Percentiles rank a stretch among this genome's conserved stretches.
Evolutionary conservation across 2,888 invertebrate genomes (phyloP).

Genomic region (Conomelus anceps): DNA sequence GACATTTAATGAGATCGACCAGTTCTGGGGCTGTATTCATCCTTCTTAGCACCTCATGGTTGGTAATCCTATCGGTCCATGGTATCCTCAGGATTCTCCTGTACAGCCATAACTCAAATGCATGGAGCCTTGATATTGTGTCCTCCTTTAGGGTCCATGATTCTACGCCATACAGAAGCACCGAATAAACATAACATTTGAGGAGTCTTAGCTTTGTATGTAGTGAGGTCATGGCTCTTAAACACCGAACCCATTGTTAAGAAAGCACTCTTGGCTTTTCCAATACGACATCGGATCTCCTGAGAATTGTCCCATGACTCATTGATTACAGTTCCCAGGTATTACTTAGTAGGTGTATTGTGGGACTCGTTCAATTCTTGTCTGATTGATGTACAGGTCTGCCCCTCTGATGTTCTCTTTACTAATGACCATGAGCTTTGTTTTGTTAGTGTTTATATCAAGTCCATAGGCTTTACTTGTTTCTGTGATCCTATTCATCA

Average conservation of each 20-base stretch:
- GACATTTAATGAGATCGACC: neutral
- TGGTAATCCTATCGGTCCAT: too few species aligned
- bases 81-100: too few species aligned
- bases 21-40: conserved; percentile 1
- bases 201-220: conserved; percentile 14
- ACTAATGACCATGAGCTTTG: conserved; percentile 16
- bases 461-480: neutral
- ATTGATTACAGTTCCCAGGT: conserved; percentile 3
- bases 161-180: conserved; percentile 18
- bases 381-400: neutral
- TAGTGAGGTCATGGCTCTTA: conserved; percentile 14
- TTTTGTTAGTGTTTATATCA: too few species aligned
- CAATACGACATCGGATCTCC: conserved; percentile 1
- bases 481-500: conserved; percentile 15
- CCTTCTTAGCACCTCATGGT: conserved; percentile 15
- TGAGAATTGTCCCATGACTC: too few species aligned
- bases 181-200: conserved; percentile 20
- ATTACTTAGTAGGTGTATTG: conserved; percentile 14
- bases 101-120: conserved; percentile 22
- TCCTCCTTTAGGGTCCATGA: conserved; percentile 15
- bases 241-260: conserved; percentile 10
- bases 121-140: conserved; percentile 20
- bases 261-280: conserved; percentile 16
- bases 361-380: conserved; percentile 8
- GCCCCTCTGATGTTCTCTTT: conserved; percentile 7